Evolutionary conservation across 2,113 vertebrate genomes (phyloP), one percentile per base, ranked within the genome.

Genomic region (Tragelaphus imberbis): DNA sequence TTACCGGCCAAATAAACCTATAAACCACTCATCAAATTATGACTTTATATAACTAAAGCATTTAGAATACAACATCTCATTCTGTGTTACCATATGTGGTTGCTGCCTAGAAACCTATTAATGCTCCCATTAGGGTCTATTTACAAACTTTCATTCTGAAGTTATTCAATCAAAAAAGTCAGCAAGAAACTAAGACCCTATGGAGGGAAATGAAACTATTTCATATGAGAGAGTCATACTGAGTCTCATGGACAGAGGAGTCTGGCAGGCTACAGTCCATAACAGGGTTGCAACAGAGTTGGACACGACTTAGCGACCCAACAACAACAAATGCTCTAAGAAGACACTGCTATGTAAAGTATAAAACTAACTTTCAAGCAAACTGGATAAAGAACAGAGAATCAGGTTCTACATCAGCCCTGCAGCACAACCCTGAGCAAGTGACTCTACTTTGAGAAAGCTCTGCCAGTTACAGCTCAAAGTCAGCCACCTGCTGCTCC

Each of bases 71-170:
- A 91, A 33, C 65, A 96, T 81, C 81, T 89, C 47, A 87, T 95
- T 91, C 51, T 91, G 79, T 71, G 85, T 71, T 85, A 58, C n/a
- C 96, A 88, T n/a, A 36, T 44, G 71, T 91, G 51, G 77, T 71
- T 87, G 92, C 92, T 88, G 27, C 49, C 86, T 95, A 77, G 79
- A 97, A 97, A 94, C 36, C 58, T 90, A 95, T 47, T 91, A 95
- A 97, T 97, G 91, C 59, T 65, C 40, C 89, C 79, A 93, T 61
- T 89, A 51, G 28, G 12, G 40, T 97, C n/a, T 97, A 85, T 85
- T 92, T 92, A 93, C 65, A 96, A 94, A 90, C 8, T 47, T 89
- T 77, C 86, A 97, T 92, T 97, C 82, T 75, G 88, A 97, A 93
- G 92, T 47, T 71, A 94, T 6, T 71, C 53, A 96, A 89, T 56